Conservation (phyloP, 2,888 invertebrate genomes). For the Candidula unifasciata region DNA sequence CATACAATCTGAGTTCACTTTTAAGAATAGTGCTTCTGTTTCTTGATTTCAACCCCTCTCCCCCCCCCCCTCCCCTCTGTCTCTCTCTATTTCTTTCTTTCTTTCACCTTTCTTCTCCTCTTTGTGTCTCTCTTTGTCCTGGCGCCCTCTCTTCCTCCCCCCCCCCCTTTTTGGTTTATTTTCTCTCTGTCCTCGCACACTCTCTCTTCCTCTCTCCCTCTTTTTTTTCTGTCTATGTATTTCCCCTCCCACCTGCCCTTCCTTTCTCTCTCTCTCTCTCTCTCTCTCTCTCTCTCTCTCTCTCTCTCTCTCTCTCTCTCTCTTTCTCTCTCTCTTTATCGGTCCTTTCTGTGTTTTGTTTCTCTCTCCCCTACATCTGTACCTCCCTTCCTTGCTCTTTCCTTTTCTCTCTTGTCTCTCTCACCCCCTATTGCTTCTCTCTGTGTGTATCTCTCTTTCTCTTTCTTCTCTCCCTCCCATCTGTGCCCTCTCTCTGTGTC, state of each 20-base stretch:
- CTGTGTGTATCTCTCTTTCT: conserved; percentile 6
- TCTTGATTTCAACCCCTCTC: neutral
- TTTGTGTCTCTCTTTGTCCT: neutral
- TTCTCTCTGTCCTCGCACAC: neutral
- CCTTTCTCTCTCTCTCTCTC: neutral
- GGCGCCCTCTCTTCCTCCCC: no score
- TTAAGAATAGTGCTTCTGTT: conserved; percentile 5
- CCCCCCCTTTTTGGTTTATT: neutral
- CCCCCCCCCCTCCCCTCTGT: neutral
- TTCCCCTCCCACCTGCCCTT: neutral
- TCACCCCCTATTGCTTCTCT: neutral
- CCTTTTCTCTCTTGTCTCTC: no score
- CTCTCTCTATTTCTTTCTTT: neutral
- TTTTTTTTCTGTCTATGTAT: no score
- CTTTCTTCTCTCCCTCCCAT: neutral
- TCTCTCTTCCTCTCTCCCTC: neutral
- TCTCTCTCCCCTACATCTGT: neutral
- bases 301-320: conserved; percentile 39
- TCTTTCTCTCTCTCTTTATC: no score
- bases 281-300: conserved; percentile 22
- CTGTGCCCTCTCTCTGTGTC: no score
- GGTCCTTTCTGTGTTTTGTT: neutral
- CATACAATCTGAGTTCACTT: neutral
- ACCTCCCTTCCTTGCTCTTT: no score
- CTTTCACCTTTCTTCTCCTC: neutral